phyloP scores from a whole-genome alignment of 1,140 invertebrate genomes.

The Vollenhovia emeryi region DNA sequence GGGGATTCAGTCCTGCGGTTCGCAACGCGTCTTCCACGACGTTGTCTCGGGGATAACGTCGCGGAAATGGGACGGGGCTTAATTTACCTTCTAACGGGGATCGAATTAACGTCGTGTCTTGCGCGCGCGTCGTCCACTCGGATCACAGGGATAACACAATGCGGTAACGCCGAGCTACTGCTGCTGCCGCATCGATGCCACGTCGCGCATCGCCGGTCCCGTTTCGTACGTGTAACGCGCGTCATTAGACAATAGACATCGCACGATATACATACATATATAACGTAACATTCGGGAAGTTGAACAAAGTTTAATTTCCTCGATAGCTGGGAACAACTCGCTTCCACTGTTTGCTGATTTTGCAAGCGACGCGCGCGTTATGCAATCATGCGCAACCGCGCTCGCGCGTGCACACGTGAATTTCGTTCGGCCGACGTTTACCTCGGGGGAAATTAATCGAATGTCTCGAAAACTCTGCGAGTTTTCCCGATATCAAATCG shows the following conservation, averaged over 20 bases:
- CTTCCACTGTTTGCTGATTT: constrained; percentile 5
- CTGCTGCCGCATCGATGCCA: background rate
- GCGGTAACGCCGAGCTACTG: background rate
- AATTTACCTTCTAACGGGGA: constrained; percentile 45
- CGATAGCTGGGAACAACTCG: constrained; percentile 32
- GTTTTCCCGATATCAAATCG: background rate
- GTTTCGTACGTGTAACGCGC: constrained; percentile 11
- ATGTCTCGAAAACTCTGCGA: background rate
- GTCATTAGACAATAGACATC: constrained; percentile 35
- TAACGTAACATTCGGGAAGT: constrained; percentile 29
- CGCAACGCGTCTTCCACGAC: too few species aligned
- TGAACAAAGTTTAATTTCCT: constrained; percentile 62
- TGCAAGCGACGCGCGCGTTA: constrained; percentile 3
- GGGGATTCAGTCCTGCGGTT: background rate
- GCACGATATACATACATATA: background rate
- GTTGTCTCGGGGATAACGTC: constrained; percentile 11
- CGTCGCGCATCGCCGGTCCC: background rate
- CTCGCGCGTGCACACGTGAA: background rate
- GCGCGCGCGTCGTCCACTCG: background rate
- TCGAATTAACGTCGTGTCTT: constrained; percentile 34
- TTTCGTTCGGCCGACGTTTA: background rate
- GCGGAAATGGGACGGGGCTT: constrained; percentile 1
- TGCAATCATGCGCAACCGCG: background rate
- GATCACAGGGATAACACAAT: background rate
- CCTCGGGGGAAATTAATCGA: background rate